Evolutionary conservation across 2,888 invertebrate genomes (phyloP).

Genomic region (Nemotelus nigrinus): DNA sequence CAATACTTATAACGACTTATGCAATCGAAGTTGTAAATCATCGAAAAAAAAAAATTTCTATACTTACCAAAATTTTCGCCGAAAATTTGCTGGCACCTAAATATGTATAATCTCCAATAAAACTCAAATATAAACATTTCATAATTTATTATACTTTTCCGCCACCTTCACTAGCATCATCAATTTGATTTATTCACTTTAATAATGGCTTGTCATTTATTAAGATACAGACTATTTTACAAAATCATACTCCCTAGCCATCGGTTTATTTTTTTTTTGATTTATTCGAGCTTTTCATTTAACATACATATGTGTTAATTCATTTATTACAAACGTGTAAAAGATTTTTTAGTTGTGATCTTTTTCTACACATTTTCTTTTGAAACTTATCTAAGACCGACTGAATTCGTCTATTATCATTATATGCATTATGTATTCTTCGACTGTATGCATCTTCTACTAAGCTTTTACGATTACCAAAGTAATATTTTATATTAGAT

Average conservation of each 20-base stretch:
- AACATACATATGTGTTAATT: conserved; percentile 8
- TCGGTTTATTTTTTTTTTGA: not conserved
- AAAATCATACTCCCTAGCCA: not conserved
- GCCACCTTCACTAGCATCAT: too few relatives aligned
- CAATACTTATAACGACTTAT: too few relatives aligned
- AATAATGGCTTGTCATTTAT: not conserved
- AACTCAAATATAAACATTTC: too few relatives aligned
- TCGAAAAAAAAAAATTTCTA: too few relatives aligned
- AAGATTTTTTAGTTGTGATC: conserved; percentile 23
- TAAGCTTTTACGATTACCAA: too few relatives aligned
- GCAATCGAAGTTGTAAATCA: too few relatives aligned
- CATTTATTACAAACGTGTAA: conserved; percentile 35
- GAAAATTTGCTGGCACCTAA: too few relatives aligned
- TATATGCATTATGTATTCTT: not conserved
- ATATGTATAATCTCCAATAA: too few relatives aligned
- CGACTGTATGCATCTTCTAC: too few relatives aligned
- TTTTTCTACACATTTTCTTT: conserved; percentile 12
- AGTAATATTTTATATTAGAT: too few relatives aligned
- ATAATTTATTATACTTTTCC: too few relatives aligned
- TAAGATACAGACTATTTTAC: not conserved
- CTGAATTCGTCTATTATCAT: not conserved
- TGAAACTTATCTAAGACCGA: conserved; percentile 13
- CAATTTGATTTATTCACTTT: conserved; percentile 5
- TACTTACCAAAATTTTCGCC: too few relatives aligned
- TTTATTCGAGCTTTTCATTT: not conserved